Conservation (phyloP, 2,888 invertebrate genomes). For the Zeuzera pyrina region DNA sequence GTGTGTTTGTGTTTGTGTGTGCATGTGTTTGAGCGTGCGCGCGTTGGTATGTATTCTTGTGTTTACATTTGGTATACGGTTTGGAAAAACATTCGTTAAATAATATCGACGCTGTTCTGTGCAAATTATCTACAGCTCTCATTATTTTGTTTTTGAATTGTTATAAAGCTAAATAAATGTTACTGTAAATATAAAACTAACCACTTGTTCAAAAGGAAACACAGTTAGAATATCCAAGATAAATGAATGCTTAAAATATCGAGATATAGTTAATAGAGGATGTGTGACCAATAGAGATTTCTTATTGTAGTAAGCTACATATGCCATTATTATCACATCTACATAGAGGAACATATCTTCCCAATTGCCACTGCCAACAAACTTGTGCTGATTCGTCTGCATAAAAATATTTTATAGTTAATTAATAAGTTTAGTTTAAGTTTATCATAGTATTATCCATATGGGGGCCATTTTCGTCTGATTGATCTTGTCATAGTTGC, state of each 20-base stretch:
- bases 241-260: conserved; percentile 52
- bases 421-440: neutral
- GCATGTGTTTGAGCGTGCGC: too few relatives aligned
- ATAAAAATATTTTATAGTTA: conserved; percentile 8
- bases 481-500: too few relatives aligned
- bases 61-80: too few relatives aligned
- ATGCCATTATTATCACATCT: conserved; percentile 57
- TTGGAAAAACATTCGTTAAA: too few relatives aligned
- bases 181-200: too few relatives aligned
- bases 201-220: conserved; percentile 56
- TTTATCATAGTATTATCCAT: neutral
- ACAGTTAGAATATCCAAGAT: conserved; percentile 47
- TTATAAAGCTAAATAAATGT: too few relatives aligned
- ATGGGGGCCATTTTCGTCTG: too few relatives aligned
- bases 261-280: conserved; percentile 46
- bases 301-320: conserved; percentile 62
- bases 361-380: conserved; percentile 26
- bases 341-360: conserved; percentile 39
- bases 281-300: conserved; percentile 57
- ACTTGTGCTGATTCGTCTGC: conserved; percentile 40
- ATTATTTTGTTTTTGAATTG: too few relatives aligned
- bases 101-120: too few relatives aligned
- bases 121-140: too few relatives aligned
- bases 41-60: too few relatives aligned
- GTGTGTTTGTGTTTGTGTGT: too few relatives aligned